Evolutionary conservation across 2,888 invertebrate genomes (phyloP), one percentile per base, ranked within the genome.

Genomic region (Pammene fasciana): DNA sequence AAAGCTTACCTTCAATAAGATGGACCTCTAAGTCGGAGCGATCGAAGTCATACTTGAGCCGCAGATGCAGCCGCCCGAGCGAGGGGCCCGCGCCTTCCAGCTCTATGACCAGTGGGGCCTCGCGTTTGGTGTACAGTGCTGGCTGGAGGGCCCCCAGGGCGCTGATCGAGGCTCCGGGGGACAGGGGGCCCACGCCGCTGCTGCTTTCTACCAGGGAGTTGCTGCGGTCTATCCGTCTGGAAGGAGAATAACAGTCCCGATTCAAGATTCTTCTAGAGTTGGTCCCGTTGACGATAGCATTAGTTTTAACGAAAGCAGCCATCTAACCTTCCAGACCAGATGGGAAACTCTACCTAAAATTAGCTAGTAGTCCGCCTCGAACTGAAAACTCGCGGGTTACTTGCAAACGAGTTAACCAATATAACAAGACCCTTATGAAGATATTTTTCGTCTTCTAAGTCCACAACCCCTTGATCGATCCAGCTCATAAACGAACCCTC

Each of bases 21-120:
- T 98, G 97, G n/a, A 97, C 96, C 75, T 97, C 96, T 75, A 98
- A 93, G 86, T 98, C 98, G 14, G 97, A 97, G 74, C 97, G 94
- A 85, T 97, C 96, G 81, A 97, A 97, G 89, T 98, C 98, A 82
- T 98, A 98, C 79, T 96, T 97, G 68, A 98, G 92, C 66, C 97
- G 94, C 76, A 97, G 94, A 82, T 98, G 98, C 73, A 98, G 94
- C 72, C 97, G 94, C 45, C 98, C 98, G 56, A 97, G 94, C 46
- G 94, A 95, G 5, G 95, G 95, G 8, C 96, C 96, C 67, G 93
- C 93, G 45, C 92, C 93, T 70, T 93, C 93, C 73, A 93, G 84
- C 67, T 94, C 95, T 78, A 96, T 93, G 82, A 97, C 95, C 56
- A 97, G 88, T 0, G 97, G 96, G 2, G 96, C 96, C 81, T 97